Evolutionary conservation across 2,888 invertebrate species (phyloP).

Genomic region (Agrotis exclamationis): DNA sequence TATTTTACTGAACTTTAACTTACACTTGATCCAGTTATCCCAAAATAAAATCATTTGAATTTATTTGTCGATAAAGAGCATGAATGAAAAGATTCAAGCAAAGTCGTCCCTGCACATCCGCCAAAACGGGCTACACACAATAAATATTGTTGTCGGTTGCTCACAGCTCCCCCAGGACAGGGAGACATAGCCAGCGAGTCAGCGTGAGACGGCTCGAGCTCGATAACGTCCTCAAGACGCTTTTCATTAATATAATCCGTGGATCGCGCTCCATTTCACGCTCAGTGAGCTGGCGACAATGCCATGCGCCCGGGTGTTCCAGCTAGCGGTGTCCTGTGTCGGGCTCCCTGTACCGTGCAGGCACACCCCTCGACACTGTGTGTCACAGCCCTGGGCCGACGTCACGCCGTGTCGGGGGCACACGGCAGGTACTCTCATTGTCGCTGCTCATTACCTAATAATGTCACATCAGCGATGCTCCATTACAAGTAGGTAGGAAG

Average conservation of each 20-base stretch:
- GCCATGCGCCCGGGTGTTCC: conserved; percentile 31
- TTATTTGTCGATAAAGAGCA: too few species aligned
- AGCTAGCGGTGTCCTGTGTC: conserved; percentile 11
- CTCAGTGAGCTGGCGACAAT: conserved; percentile 45
- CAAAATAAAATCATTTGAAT: too few species aligned
- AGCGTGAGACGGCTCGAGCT: conserved; percentile 26
- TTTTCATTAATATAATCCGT: conserved; percentile 84
- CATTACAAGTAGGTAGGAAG: conserved; percentile 49
- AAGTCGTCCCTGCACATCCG: background rate
- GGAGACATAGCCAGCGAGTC: background rate
- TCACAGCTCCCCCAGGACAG: conserved; percentile 13
- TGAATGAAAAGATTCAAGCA: background rate
- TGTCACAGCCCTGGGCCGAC: background rate
- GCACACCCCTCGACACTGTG: conserved; percentile 35
- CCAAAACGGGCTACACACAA: background rate
- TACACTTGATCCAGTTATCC: too few species aligned
- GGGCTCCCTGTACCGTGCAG: too few species aligned
- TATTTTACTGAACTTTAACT: too few species aligned
- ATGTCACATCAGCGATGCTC: conserved; percentile 64
- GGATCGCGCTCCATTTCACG: conserved; percentile 71
- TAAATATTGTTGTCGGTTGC: background rate
- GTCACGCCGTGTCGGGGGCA: conserved; percentile 1
- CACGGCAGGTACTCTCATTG: conserved; percentile 53
- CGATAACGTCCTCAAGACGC: conserved; percentile 73
- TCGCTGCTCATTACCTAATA: conserved; percentile 67